phyloP scores from a whole-genome alignment of 2,797 vertebrate genomes.

The Percopsis omiscomaycus region DNA sequence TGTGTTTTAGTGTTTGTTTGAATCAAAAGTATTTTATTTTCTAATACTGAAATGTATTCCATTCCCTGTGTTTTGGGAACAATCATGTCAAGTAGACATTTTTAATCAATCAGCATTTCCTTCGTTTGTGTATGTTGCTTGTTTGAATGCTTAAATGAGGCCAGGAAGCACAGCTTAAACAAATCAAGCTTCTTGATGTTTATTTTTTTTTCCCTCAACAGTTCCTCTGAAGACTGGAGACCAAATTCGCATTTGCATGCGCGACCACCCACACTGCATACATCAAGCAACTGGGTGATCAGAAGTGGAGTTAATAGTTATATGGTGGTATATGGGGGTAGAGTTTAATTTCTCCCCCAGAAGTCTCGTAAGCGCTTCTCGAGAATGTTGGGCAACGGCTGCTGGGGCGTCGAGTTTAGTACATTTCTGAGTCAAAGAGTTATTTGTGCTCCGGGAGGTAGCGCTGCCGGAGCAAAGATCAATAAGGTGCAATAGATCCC shows the following conservation, averaged over 20 bases:
- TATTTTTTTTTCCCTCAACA: slow-evolving; percentile 12
- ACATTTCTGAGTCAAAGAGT: slow-evolving; percentile 61
- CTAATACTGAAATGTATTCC: slow-evolving; percentile 49
- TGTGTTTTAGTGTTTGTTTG: slow-evolving; percentile 60
- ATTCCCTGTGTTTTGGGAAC: slow-evolving; percentile 32
- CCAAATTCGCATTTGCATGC: slow-evolving; percentile 66
- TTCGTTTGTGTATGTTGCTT: slow-evolving; percentile 18
- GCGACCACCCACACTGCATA: slow-evolving; percentile 65
- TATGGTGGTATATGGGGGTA: slow-evolving; percentile 40
- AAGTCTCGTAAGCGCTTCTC: slow-evolving; percentile 60
- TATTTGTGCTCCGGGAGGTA: slow-evolving; percentile 70
- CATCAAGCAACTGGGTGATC: slow-evolving; percentile 64
- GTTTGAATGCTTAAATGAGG: slow-evolving; percentile 35
- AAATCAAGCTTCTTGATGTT: slow-evolving; percentile 59
- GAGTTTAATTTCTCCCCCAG: slow-evolving; percentile 72
- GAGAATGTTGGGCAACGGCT: slow-evolving; percentile 48
- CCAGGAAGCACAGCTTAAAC: slow-evolving; percentile 41
- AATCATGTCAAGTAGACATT: slow-evolving; percentile 40
- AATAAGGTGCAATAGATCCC: slow-evolving; percentile 76
- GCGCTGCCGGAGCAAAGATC: slow-evolving; percentile 69
- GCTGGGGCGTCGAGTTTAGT: slow-evolving; percentile 35
- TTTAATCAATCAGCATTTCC: slow-evolving; percentile 47
- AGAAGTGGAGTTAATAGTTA: slow-evolving; percentile 70
- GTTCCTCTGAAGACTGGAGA: slow-evolving; percentile 59
- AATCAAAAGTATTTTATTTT: slow-evolving; percentile 58